Base-by-base conservation (phyloP, 2,113 vertebrate genomes). In the Burhinus oedicnemus region DNA sequence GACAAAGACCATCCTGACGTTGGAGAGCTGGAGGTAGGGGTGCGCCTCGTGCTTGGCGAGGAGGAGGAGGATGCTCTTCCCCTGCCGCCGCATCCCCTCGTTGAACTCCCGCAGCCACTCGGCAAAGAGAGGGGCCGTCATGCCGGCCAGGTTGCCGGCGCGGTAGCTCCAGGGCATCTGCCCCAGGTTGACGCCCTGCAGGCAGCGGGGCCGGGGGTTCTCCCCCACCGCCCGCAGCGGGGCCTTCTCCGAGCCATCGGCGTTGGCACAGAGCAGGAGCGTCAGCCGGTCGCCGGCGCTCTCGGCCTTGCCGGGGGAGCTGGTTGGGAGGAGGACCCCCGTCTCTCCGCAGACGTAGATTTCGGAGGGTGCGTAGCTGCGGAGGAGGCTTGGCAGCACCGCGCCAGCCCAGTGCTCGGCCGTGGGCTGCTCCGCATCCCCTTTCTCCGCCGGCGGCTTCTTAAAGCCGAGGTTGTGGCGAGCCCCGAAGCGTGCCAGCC, bases 51-150 rank as follows among this genome's bases (percentile, higher is more conserved):
- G 87, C 80, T 88, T 68, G 44, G 54, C 6, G 5, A 96, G 61
- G 13, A 97, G 87, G 5, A 96, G 95, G 2, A 87, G 77, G 23
- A 93, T 21, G 13, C 54, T 93, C 90, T 76, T 93, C 22, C 84
- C 88, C 52, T 3, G 83, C 11, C 23, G 72, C n/a, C 20, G 66
- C 93, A 93, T 57, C 2, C 36, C 95, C 61, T 92, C 95, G 8
- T 96, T 66, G 71, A 97, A 82, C 4, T 78, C 91, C 83, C 4
- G 90, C 57, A 97, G 93, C 96, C 97, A 97, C 64, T 96, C 94
- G 1, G 92, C 16, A 1, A 97, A 95, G 47, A 96, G 68, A 1
- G 70, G 2, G 0, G 95, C 80, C 0, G 86, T 94, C 47, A 96
- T 3, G 19, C 34, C 32, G 4, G 55, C 91, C 34, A 1, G 30